Base-by-base conservation (phyloP, 2,113 vertebrate genomes). In the human region DNA sequence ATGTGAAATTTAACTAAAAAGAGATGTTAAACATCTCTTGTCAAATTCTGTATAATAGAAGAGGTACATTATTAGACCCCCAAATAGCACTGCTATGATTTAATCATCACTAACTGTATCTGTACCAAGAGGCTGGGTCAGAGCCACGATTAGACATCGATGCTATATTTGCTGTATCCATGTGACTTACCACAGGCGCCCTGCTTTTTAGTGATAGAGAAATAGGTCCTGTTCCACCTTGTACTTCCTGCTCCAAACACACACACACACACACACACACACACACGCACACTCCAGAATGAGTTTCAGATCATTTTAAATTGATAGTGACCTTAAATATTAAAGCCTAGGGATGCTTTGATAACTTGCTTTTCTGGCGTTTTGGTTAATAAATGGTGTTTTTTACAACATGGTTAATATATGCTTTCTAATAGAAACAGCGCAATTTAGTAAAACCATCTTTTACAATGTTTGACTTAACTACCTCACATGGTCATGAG, bases 201-300 rank as follows among this genome's bases (percentile, higher is more conserved):
- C 59, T 97, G 86, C 90, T 96, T 85, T 92, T 86, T 50, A 83
- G 61, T 89, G 27, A 50, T 35, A 43, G 68, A 89, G 79, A 92
- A 79, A 75, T 75, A 84, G 70, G 85, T 90, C 59, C 84, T 90
- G 30, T 32, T 61, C 76, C 82, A 52, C 9, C 20, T 92, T 30
- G 25, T 35, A 2, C 55, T 57, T 48, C 70, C 50, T 5, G 3
- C 66, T 59, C 8, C 48, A 72, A 7, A 84, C 20, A 80, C 50
- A 12, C 55, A 17, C 40, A 8, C 57, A 2, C n/a, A 84, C 20
- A 80, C 50, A 12, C 55, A 17, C 40, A 8, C 66, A 4, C 10
- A 6, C 89, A 17, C 68, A 35, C 25, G 18, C 48, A 61, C 59
- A 30, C 61, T 64, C 61, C 61, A 48, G 23, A 59, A 43, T 82